A percentile compares a stretch with the other conserved stretches of the same genome.
Conservation (phyloP, 2,113 vertebrate genomes). For the Sturnus vulgaris region DNA sequence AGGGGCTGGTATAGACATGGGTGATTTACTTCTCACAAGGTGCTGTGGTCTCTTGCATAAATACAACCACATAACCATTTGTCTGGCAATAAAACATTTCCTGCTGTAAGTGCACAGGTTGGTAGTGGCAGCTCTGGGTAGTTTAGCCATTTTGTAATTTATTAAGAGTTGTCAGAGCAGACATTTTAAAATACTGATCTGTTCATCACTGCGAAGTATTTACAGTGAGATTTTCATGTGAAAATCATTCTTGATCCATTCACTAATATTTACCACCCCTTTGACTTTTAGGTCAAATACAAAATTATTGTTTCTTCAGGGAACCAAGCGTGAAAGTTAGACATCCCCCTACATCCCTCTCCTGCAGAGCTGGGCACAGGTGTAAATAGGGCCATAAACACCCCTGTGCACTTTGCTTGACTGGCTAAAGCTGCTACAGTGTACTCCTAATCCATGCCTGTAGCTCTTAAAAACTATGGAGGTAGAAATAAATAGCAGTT, state of each 20-base stretch:
- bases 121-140: neutral
- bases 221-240: neutral
- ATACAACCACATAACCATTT: neutral
- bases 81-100: constrained; percentile 23
- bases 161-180: neutral
- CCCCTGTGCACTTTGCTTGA: neutral
- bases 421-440: neutral
- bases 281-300: neutral
- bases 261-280: neutral
- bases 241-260: neutral
- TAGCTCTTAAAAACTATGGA: neutral
- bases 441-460: neutral
- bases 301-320: neutral
- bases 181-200: constrained; percentile 20
- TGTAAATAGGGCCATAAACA: neutral
- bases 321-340: neutral
- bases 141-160: constrained; percentile 15
- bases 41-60: neutral
- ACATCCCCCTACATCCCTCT: neutral
- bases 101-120: neutral
- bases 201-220: constrained; percentile 23
- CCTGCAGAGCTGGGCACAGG: neutral
- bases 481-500: neutral
- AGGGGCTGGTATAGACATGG: neutral
- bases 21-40: neutral